These are phyloP conservation scores for Leptinotarsa tumamoca DNA, from an alignment of 2,888 invertebrate species.

Conservation along the genomic window DNA sequence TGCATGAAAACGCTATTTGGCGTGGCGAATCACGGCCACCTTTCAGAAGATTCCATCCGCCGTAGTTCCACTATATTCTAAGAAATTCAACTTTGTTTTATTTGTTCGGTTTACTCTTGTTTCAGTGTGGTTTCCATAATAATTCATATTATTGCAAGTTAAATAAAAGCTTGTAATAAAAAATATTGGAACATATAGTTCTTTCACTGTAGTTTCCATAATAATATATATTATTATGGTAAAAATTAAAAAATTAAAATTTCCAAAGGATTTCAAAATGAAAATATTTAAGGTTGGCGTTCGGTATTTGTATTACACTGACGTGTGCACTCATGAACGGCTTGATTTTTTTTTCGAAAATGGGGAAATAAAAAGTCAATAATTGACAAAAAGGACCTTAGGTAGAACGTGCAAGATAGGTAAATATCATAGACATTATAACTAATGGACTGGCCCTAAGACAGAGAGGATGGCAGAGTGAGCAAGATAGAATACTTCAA, in stretches of 20 bases:
- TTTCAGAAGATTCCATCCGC: too few species aligned
- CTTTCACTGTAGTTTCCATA: not conserved
- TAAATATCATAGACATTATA: too few species aligned
- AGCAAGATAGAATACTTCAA: too few species aligned
- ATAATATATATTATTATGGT: slow-evolving; percentile 3
- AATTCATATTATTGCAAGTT: not conserved
- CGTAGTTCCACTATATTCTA: too few species aligned
- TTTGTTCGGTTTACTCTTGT: too few species aligned
- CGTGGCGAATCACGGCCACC: too few species aligned
- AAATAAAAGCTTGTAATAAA: not conserved
- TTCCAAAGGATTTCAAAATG: not conserved
- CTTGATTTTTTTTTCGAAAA: slow-evolving; percentile 2
- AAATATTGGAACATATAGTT: not conserved
- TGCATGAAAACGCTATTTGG: too few species aligned
- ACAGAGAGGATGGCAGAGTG: too few species aligned
- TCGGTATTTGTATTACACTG: slow-evolving; percentile 3
- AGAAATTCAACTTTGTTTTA: too few species aligned
- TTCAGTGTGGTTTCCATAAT: too few species aligned
- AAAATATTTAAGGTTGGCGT: slow-evolving; percentile 3
- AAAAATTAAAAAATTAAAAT: not conserved
- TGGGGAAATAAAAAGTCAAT: not conserved
- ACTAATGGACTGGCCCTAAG: too few species aligned
- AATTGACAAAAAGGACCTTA: not conserved
- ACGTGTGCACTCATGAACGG: not conserved
- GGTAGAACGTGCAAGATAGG: not conserved